phyloP scores from a whole-genome alignment of 2,797 vertebrate species.

The Rallus crepitans region DNA sequence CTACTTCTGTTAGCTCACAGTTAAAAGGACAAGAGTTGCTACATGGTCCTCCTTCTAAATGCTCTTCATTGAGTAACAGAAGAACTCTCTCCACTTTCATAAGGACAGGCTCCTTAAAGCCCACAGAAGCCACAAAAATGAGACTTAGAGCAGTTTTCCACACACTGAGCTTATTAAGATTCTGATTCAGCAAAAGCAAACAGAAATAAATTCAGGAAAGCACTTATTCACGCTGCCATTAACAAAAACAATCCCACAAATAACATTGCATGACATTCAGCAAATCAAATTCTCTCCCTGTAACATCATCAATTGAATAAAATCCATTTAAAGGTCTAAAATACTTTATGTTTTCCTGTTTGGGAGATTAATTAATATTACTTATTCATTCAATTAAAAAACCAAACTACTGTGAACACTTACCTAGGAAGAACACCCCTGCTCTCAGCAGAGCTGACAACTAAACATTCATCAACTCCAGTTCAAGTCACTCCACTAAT shows the following conservation, averaged over 20 bases:
- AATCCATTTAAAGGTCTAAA: not conserved
- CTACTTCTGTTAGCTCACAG: not conserved
- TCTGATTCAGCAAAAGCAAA: conserved; percentile 5
- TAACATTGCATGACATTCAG: not conserved
- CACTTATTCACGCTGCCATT: not conserved
- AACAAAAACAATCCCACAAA: not conserved
- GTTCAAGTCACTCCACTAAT: not conserved
- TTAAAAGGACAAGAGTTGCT: not conserved
- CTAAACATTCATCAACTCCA: not conserved
- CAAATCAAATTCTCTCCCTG: not conserved
- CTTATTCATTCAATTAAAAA: not conserved
- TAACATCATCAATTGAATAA: not conserved
- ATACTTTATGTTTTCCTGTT: not conserved
- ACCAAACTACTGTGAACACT: not conserved
- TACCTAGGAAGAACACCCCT: not conserved
- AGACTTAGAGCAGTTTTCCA: not conserved
- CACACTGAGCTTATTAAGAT: not conserved
- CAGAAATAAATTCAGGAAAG: not conserved
- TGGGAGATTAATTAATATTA: not conserved
- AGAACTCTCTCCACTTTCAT: not conserved
- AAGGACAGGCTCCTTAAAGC: not conserved
- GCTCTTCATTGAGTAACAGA: not conserved
- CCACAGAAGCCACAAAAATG: not conserved
- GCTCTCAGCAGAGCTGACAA: not conserved
- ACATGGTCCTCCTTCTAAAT: not conserved